A percentile compares a stretch with the other conserved stretches of the same genome.
Evolutionary conservation across 2,888 invertebrate genomes (phyloP).

Genomic region (Lepidochitona cinerea): DNA sequence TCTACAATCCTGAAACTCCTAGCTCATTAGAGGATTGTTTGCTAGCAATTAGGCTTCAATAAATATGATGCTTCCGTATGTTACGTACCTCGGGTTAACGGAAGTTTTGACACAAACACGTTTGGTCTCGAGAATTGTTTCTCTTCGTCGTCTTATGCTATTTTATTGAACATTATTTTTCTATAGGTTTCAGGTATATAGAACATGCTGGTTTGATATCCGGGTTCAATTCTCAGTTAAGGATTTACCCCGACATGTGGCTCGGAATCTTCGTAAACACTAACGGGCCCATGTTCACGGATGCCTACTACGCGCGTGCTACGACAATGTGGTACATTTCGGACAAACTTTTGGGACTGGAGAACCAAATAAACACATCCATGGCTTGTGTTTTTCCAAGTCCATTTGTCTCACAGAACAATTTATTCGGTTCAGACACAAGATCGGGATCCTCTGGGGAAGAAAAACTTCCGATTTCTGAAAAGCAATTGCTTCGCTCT

Average conservation of each 20-base stretch:
- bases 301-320: background rate
- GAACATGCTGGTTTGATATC: conserved; percentile 2
- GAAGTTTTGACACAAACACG: too few relatives aligned
- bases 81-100: too few relatives aligned
- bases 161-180: too few relatives aligned
- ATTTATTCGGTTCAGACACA: background rate
- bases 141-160: too few relatives aligned
- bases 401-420: background rate
- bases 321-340: background rate
- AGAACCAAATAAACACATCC: background rate
- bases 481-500: background rate
- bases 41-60: too few relatives aligned
- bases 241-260: conserved; percentile 36
- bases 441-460: background rate
- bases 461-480: background rate
- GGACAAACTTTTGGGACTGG: conserved; percentile 8
- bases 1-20: too few relatives aligned
- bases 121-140: too few relatives aligned
- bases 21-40: too few relatives aligned
- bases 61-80: too few relatives aligned
- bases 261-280: conserved; percentile 37
- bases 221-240: conserved; percentile 37
- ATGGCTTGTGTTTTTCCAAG: conserved; percentile 6
- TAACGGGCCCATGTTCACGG: conserved; percentile 35
- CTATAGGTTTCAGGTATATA: conserved; percentile 25